Evolutionary conservation across 2,113 vertebrate species (phyloP).

Genomic region (Apodemus sylvaticus): DNA sequence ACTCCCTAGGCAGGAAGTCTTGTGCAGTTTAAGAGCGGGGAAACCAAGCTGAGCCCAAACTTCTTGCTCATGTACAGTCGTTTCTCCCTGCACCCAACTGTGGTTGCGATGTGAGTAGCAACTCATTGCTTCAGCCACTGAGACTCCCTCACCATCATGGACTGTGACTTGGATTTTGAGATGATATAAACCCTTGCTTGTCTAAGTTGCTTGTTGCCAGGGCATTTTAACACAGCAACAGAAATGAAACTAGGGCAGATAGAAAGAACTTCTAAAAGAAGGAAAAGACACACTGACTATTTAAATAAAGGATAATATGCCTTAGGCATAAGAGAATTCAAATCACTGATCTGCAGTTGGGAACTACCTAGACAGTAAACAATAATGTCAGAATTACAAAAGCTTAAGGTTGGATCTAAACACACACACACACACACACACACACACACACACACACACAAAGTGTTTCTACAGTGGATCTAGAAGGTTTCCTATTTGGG

Average conservation of each 20-base stretch:
- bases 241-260: not conserved
- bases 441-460: too few species aligned
- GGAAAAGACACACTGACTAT: not conserved
- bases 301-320: not conserved
- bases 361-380: not conserved
- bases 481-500: not conserved
- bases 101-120: too few species aligned
- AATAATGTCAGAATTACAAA: constrained; percentile 39
- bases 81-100: not conserved
- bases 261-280: not conserved
- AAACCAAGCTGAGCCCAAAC: not conserved
- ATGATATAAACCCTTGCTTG: not conserved
- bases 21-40: not conserved
- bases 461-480: not conserved
- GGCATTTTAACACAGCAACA: not conserved
- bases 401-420: not conserved
- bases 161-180: not conserved
- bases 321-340: constrained; percentile 18
- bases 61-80: fast-evolving
- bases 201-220: not conserved
- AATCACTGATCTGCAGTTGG: not conserved
- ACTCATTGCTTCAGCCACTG: not conserved
- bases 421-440: not conserved
- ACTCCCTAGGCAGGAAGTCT: not conserved
- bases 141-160: not conserved